Base-by-base conservation (phyloP, 2,113 vertebrate species). In the Fregata magnificens region DNA sequence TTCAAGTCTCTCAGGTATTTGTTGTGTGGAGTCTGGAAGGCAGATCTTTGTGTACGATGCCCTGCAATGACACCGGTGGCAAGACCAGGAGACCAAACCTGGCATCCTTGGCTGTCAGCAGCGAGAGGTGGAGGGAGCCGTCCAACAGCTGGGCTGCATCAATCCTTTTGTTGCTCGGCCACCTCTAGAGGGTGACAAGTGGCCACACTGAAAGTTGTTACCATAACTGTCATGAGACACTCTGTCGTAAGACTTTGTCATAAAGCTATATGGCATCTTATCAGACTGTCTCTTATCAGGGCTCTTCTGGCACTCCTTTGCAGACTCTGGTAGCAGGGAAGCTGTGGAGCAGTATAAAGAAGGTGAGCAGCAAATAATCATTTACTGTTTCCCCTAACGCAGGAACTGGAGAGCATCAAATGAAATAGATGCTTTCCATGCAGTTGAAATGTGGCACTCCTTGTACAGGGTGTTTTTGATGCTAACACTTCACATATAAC, bases 141-240 rank as follows among this genome's bases (percentile, higher is more conserved):
- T 20, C 1, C 4, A 18, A 5, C 20, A 6, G 18, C 47, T 36
- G 34, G n/a, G 22, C 31, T 91, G 32, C 36, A 71, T 82, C 80
- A 77, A 36, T 47, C 32, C 40, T 76, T 52, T 62, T 56, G 63
- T 61, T 93, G 73, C 79, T 83, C 2, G 12, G 8, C 62, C 59
- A 65, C 62, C 88, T 90, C 94, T 90, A 95, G 90, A 90, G 92
- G 95, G 92, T 95, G 95, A 90, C 88, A 93, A 88, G 82, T 82
- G 71, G 90, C 82, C 82, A 72, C 58, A 21, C 3, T 85, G 94
- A 28, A 76, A 4, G 11, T 31, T 50, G 10, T 65, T 69, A 52
- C 74, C 66, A 4, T 47, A 32, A 56, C 24, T 55, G 52, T 44
- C 61, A 26, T n/a, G 13, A 74, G 81, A 29, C 4, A 2, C 66